Percentiles rank a stretch among this genome's conserved stretches.
These are phyloP conservation scores for Elgaria multicarinata DNA, from an alignment of 2,113 vertebrate genomes.

Conservation along the genomic window DNA sequence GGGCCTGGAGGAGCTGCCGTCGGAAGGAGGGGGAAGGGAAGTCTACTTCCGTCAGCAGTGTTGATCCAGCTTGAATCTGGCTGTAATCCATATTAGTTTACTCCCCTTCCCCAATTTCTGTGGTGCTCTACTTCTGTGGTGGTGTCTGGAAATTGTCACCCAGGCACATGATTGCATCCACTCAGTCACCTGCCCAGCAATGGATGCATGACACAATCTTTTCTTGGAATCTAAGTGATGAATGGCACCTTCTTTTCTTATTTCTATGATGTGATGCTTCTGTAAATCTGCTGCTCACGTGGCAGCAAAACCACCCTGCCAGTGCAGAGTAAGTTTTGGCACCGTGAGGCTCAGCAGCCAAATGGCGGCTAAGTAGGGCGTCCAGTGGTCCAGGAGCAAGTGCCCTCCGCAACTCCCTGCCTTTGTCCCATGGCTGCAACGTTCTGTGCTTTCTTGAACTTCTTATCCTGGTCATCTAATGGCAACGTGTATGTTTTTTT, in stretches of 20 bases:
- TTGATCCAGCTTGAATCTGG: too few species aligned
- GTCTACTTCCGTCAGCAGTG: too few species aligned
- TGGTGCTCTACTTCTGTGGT: neutral
- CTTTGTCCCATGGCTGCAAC: neutral
- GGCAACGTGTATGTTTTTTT: neutral
- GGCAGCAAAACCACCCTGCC: neutral
- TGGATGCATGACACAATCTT: neutral
- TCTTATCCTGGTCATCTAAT: neutral
- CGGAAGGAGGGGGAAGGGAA: too few species aligned
- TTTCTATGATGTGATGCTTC: neutral
- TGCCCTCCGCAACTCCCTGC: neutral
- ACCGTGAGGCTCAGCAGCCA: too few species aligned
- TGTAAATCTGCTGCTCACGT: neutral
- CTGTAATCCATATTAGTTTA: too few species aligned
- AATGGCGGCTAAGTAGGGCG: too few species aligned
- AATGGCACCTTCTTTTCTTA: neutral
- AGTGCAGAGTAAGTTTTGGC: neutral
- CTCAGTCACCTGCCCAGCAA: neutral
- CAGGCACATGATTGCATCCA: too few species aligned
- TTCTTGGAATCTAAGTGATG: too few species aligned
- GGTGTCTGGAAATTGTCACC: neutral
- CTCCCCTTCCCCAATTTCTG: too few species aligned
- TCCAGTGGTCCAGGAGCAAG: neutral
- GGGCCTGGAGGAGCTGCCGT: too few species aligned
- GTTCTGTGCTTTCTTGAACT: neutral